Evolutionary conservation across 35 echinoderm and acorn worm species (phyloP).

Genomic region (Lytechinus pictus): DNA sequence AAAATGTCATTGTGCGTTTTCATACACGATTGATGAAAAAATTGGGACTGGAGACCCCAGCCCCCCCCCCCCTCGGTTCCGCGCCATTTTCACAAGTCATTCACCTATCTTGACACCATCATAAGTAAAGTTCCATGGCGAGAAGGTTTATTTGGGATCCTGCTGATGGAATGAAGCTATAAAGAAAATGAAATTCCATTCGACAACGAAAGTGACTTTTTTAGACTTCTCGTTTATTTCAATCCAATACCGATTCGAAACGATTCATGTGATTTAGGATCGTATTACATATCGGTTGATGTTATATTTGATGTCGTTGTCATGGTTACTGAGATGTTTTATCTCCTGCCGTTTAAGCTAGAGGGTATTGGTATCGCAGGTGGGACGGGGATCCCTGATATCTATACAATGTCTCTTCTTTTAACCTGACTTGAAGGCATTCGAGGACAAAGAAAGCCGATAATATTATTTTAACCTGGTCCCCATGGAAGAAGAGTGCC

Average conservation of each 20-base stretch:
- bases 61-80: too few relatives aligned
- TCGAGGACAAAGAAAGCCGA: neutral
- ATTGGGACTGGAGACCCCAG: too few relatives aligned
- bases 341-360: neutral
- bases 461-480: neutral
- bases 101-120: too few relatives aligned
- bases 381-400: neutral
- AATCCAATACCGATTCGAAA: neutral
- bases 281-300: neutral
- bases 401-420: neutral
- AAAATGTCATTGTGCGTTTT: too few relatives aligned
- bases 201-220: neutral
- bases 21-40: too few relatives aligned
- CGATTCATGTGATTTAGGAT: neutral
- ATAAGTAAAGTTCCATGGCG: too few relatives aligned
- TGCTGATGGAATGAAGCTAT: neutral
- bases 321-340: neutral
- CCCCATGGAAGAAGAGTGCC: neutral
- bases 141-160: too few relatives aligned
- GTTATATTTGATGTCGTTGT: neutral
- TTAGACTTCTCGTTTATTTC: neutral
- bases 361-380: neutral
- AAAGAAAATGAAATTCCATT: neutral
- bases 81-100: too few relatives aligned
- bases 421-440: neutral